phyloP scores from a whole-genome alignment of 2,888 invertebrate genomes.

The Drosophila niveifrons region DNA sequence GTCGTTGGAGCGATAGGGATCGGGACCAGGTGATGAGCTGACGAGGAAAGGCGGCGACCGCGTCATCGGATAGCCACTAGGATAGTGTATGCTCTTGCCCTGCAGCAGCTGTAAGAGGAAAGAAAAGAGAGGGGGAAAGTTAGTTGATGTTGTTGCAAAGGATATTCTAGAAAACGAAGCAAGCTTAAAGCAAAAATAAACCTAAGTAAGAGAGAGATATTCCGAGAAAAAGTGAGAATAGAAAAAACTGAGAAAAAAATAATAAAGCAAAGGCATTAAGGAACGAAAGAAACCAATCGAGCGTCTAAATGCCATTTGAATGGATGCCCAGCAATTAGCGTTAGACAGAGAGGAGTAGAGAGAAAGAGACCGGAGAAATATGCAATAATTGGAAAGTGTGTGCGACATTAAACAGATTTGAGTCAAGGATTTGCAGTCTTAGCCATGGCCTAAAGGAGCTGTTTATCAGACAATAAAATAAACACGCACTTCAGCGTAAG shows the following conservation, averaged over 20 bases:
- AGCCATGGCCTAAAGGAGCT: conserved; percentile 57
- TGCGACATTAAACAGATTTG: conserved; percentile 37
- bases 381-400: conserved; percentile 30
- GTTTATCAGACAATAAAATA: conserved; percentile 81
- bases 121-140: conserved; percentile 10
- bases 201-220: not conserved
- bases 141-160: conserved; percentile 13
- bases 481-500: conserved; percentile 72
- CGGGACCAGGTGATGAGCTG: conserved; percentile 89
- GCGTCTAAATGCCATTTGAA: conserved; percentile 3
- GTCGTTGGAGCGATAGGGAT: conserved; percentile 88
- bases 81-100: conserved; percentile 86
- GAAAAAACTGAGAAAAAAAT: conserved; percentile 6
- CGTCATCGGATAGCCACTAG: conserved; percentile 88
- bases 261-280: conserved; percentile 8
- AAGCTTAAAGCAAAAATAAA: not conserved
- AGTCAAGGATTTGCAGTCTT: conserved; percentile 21
- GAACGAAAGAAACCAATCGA: conserved; percentile 2
- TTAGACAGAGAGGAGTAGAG: not conserved
- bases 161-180: not conserved
- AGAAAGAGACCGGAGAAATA: not conserved
- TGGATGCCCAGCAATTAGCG: conserved; percentile 3
- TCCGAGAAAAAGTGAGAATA: conserved; percentile 4
- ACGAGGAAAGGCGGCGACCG: conserved; percentile 88
- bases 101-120: conserved; percentile 75